Percentiles rank a stretch among this genome's conserved stretches.
Evolutionary conservation across 2,113 vertebrate genomes (phyloP).

Genomic region (Acanthisitta chloris): DNA sequence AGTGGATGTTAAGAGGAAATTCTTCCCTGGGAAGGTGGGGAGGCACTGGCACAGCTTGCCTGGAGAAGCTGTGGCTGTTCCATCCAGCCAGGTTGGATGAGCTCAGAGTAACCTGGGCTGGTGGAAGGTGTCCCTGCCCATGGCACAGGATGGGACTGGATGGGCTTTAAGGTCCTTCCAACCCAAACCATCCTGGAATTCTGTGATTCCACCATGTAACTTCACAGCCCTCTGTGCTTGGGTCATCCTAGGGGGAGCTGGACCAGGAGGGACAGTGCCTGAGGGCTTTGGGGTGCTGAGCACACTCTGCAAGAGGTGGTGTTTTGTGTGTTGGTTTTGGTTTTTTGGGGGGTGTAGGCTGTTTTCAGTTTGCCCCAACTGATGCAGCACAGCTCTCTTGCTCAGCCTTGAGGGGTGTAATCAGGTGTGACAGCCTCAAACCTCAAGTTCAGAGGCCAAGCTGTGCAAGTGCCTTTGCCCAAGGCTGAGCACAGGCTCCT

Average conservation of each 20-base stretch:
- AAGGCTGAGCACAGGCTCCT: background rate
- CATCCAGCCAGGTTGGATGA: fast-evolving
- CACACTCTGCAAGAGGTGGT: background rate
- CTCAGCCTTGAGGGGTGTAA: background rate
- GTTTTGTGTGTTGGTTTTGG: background rate
- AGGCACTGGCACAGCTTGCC: background rate
- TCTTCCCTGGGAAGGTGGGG: fast-evolving
- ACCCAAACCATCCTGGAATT: background rate
- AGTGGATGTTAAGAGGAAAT: background rate
- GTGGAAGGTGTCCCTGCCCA: background rate
- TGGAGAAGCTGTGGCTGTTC: background rate
- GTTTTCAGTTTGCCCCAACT: fast-evolving
- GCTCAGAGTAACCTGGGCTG: fast-evolving
- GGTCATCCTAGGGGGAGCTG: background rate
- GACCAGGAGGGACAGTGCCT: fast-evolving
- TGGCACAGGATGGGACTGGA: background rate
- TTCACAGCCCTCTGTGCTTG: background rate
- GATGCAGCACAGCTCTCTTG: fast-evolving
- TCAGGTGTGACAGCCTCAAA: fast-evolving
- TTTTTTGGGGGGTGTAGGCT: background rate
- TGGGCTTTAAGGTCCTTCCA: background rate
- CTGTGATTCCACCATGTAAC: background rate
- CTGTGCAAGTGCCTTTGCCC: background rate
- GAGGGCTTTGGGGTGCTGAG: background rate
- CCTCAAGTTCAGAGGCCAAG: background rate